Evolutionary conservation across 1,140 invertebrate genomes (phyloP).

Genomic region (Dryas iulia): DNA sequence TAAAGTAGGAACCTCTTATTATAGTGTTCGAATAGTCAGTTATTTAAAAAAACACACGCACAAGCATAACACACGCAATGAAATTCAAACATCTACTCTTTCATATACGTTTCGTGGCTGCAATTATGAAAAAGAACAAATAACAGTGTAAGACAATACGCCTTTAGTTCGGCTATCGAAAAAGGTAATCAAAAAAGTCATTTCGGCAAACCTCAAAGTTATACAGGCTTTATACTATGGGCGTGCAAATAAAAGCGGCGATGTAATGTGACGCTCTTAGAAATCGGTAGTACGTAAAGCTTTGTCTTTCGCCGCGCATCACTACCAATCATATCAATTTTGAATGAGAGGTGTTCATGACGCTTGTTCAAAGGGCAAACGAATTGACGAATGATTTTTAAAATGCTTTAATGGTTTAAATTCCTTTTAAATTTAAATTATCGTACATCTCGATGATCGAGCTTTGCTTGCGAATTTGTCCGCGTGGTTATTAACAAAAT

Average conservation of each 20-base stretch:
- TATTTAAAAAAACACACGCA: too few relatives aligned
- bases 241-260: conserved; percentile 40
- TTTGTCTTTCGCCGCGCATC: conserved; percentile 48
- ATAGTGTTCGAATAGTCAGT: too few relatives aligned
- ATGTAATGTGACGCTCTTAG: conserved; percentile 53
- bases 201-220: conserved; percentile 34
- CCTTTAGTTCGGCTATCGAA: conserved; percentile 1
- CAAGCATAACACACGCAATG: too few relatives aligned
- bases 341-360: conserved; percentile 29
- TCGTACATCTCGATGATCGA: too few relatives aligned
- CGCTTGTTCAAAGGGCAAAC: neutral
- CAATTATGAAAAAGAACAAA: neutral
- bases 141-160: neutral
- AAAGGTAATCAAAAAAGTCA: conserved; percentile 27
- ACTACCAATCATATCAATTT: conserved; percentile 52
- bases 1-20: too few relatives aligned
- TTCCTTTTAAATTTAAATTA: neutral
- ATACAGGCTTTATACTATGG: conserved; percentile 26
- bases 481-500: too few relatives aligned
- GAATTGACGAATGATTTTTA: neutral
- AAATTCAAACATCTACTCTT: neutral
- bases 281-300: conserved; percentile 48
- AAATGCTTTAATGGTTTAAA: neutral
- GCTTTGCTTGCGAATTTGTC: too few relatives aligned
- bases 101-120: neutral